A percentile compares a stretch with the other conserved stretches of the same genome.
Evolutionary conservation across 2,797 vertebrate species (phyloP).

Genomic region (Ara ararauna): DNA sequence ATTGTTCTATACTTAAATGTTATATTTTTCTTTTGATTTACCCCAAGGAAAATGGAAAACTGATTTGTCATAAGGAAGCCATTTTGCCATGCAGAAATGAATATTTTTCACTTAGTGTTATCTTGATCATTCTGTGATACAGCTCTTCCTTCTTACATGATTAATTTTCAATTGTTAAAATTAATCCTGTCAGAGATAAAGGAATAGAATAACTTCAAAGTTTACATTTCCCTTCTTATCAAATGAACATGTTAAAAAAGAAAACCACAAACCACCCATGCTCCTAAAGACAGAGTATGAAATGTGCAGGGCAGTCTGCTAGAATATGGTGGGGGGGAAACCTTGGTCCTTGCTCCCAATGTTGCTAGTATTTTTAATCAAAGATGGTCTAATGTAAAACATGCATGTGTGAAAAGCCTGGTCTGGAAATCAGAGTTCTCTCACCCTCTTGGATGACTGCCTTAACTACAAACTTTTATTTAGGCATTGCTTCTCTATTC

Average conservation of each 20-base stretch:
- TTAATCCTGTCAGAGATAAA: constrained; percentile 32
- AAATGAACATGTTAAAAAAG: constrained; percentile 33
- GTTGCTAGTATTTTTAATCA: neutral
- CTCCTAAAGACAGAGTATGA: constrained; percentile 16
- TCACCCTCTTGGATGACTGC: neutral
- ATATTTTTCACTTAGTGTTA: constrained; percentile 57
- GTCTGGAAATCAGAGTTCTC: neutral
- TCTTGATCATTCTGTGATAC: constrained; percentile 60
- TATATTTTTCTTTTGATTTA: constrained; percentile 60
- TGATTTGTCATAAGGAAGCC: constrained; percentile 58
- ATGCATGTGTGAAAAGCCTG: neutral
- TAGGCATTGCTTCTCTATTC: neutral
- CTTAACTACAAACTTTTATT: neutral
- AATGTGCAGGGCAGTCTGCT: neutral
- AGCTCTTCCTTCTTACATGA: constrained; percentile 41
- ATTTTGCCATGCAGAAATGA: constrained; percentile 40
- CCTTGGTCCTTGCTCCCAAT: neutral
- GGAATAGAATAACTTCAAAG: constrained; percentile 11
- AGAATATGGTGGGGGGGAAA: neutral
- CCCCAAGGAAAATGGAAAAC: constrained; percentile 56
- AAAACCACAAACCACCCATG: neutral
- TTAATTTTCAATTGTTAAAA: constrained; percentile 54
- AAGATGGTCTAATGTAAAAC: neutral
- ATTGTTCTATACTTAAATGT: constrained; percentile 49
- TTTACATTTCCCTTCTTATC: constrained; percentile 17